phyloP scores from a whole-genome alignment of 2,797 vertebrate species.

The Euthynnus affinis region DNA sequence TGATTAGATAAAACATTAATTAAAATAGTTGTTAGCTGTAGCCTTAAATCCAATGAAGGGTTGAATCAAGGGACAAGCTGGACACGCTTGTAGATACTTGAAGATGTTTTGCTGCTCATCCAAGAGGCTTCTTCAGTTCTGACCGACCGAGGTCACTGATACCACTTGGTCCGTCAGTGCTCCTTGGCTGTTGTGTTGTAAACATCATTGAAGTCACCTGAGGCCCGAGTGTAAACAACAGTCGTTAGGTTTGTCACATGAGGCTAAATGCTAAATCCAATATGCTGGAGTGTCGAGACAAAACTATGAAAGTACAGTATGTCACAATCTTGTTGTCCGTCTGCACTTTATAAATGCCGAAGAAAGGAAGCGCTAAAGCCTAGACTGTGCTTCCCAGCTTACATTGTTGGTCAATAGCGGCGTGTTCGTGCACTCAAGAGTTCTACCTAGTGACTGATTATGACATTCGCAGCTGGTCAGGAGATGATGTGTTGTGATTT shows the following conservation, averaged over 20 bases:
- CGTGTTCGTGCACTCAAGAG: not conserved
- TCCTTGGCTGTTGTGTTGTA: too few relatives aligned
- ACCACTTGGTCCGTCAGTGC: too few relatives aligned
- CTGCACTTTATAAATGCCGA: not conserved
- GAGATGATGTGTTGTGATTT: conserved; percentile 49
- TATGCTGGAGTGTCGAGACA: not conserved
- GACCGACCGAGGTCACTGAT: too few relatives aligned
- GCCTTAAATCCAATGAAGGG: not conserved
- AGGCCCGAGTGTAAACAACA: too few relatives aligned
- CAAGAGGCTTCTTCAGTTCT: too few relatives aligned
- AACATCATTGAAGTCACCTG: too few relatives aligned
- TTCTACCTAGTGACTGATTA: conserved; percentile 24
- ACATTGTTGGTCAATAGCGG: conserved; percentile 10
- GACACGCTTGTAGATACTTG: too few relatives aligned
- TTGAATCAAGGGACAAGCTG: too few relatives aligned
- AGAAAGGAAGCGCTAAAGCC: not conserved
- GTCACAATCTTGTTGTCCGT: not conserved
- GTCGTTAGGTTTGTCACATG: too few relatives aligned
- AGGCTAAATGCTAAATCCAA: too few relatives aligned
- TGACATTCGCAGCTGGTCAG: conserved; percentile 31
- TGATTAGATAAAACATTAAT: not conserved
- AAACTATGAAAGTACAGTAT: not conserved
- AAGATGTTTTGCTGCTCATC: too few relatives aligned
- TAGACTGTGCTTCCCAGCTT: not conserved
- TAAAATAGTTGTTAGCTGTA: not conserved